Conservation (phyloP, 2,888 invertebrate genomes). For the Aspidiotus rigidus region DNA sequence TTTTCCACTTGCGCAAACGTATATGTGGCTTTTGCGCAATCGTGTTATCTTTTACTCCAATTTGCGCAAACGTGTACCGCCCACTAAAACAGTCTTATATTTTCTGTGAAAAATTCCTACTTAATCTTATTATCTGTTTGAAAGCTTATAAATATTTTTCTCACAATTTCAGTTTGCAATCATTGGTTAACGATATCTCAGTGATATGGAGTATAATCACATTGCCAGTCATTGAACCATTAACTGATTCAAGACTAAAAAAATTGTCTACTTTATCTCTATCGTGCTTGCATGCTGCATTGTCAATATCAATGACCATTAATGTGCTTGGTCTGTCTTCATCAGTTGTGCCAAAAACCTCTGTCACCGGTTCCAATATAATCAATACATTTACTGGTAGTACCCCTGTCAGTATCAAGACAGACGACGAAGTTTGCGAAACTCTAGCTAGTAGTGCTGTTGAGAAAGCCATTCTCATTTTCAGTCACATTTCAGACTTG, state of each 20-base stretch:
- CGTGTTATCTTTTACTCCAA: too few species aligned
- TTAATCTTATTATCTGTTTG: not conserved
- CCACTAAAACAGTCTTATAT: too few species aligned
- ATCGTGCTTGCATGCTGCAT: slow-evolving; percentile 62
- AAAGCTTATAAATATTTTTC: slow-evolving; percentile 10
- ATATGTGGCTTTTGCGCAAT: too few species aligned
- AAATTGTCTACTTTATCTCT: slow-evolving; percentile 73
- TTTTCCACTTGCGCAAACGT: too few species aligned
- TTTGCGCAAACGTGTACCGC: too few species aligned
- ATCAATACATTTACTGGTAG: slow-evolving; percentile 8
- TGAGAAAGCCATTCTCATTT: slow-evolving; percentile 79
- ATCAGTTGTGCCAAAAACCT: slow-evolving; percentile 50
- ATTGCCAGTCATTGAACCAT: slow-evolving; percentile 77
- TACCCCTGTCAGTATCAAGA: slow-evolving; percentile 38
- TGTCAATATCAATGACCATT: slow-evolving; percentile 39
- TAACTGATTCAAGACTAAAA: slow-evolving; percentile 71
- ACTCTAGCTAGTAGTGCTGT: slow-evolving; percentile 71
- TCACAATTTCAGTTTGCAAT: slow-evolving; percentile 54
- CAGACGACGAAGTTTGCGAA: slow-evolving; percentile 70
- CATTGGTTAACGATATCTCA: slow-evolving; percentile 72
- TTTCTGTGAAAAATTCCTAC: not conserved
- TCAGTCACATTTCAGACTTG: slow-evolving; percentile 66
- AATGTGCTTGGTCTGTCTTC: slow-evolving; percentile 40
- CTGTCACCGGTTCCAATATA: slow-evolving; percentile 36
- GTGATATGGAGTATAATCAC: slow-evolving; percentile 74